Evolutionary conservation across 1,140 invertebrate species (phyloP).

Genomic region (Stratiolaelaps scimitus): DNA sequence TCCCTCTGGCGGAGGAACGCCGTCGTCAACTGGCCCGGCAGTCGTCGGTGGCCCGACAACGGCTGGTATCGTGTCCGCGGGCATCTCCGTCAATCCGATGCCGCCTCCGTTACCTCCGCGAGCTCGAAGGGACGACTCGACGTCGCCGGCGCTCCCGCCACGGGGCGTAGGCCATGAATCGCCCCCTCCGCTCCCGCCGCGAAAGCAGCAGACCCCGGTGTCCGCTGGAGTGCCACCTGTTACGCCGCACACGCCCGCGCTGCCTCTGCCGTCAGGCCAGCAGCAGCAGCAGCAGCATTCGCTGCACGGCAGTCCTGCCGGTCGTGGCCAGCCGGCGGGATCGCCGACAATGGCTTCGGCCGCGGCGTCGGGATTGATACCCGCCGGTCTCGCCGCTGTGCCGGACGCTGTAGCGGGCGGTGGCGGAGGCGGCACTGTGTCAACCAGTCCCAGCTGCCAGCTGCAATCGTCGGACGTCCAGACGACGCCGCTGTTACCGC

Average conservation of each 20-base stretch:
- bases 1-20: constrained; percentile 48
- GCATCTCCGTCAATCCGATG: constrained; percentile 41
- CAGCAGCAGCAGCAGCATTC: constrained; percentile 36
- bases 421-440: too few relatives aligned
- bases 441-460: too few relatives aligned
- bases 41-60: constrained; percentile 43
- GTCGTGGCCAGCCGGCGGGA: too few relatives aligned
- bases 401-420: too few relatives aligned
- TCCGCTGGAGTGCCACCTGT: constrained; percentile 43
- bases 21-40: constrained; percentile 37
- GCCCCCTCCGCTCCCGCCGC: constrained; percentile 50
- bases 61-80: constrained; percentile 49
- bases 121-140: constrained; percentile 29
- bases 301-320: constrained; percentile 29
- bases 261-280: constrained; percentile 30
- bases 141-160: constrained; percentile 38
- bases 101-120: constrained; percentile 33
- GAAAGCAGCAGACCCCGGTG: constrained; percentile 40
- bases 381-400: too few relatives aligned
- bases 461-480: too few relatives aligned
- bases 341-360: too few relatives aligned
- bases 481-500: constrained; percentile 1
- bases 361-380: too few relatives aligned
- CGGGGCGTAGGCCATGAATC: constrained; percentile 44
- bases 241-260: constrained; percentile 41